Evolutionary conservation across 1,140 invertebrate genomes (phyloP).

Genomic region (Calephelis nemesis): DNA sequence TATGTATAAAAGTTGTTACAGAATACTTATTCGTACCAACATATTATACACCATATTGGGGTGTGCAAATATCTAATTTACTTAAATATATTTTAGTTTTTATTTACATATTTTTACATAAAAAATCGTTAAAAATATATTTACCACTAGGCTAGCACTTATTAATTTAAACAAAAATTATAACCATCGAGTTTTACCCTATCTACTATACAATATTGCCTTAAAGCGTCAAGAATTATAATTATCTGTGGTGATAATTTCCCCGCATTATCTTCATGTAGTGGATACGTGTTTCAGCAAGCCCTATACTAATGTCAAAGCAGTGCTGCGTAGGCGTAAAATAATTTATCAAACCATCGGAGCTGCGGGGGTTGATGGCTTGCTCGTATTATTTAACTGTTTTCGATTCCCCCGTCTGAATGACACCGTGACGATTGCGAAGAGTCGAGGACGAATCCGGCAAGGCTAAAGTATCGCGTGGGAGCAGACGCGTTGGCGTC

Average conservation of each 20-base stretch:
- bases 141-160: too few relatives aligned
- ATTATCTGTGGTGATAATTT: neutral
- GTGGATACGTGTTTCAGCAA: neutral
- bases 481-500: conserved; percentile 60
- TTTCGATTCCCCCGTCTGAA: conserved; percentile 61
- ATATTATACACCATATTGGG: too few relatives aligned
- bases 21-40: too few relatives aligned
- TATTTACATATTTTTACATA: too few relatives aligned
- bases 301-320: conserved; percentile 11
- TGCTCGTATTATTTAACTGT: conserved; percentile 48
- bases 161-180: too few relatives aligned
- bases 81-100: too few relatives aligned
- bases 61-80: too few relatives aligned
- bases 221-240: neutral
- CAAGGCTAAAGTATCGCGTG: conserved; percentile 61
- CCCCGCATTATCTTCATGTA: neutral
- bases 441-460: conserved; percentile 21
- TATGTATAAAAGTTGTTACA: too few relatives aligned
- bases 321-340: conserved; percentile 3
- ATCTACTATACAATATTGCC: too few relatives aligned
- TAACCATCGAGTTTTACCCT: too few relatives aligned
- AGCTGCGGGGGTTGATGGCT: conserved; percentile 20
- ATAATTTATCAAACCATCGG: conserved; percentile 12
- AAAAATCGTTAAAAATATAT: too few relatives aligned
- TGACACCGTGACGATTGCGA: conserved; percentile 59